These are phyloP conservation scores for Mellivora capensis DNA, from an alignment of 2,113 vertebrate species.

Conservation along the genomic window DNA sequence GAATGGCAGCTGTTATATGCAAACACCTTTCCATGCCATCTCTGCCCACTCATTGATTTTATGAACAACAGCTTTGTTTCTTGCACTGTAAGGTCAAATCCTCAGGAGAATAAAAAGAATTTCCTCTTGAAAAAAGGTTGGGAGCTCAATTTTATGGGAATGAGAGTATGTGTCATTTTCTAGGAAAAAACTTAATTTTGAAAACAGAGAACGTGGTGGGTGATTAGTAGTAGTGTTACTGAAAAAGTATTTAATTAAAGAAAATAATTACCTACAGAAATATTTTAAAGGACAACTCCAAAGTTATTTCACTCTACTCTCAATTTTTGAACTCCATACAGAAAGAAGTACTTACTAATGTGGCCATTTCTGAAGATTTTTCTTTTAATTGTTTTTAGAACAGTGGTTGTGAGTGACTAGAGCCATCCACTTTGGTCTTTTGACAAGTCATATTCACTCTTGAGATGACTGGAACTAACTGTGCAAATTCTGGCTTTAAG, in stretches of 20 bases:
- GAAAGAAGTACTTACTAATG: neutral
- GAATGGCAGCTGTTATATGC: neutral
- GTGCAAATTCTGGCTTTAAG: neutral
- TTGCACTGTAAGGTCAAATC: neutral
- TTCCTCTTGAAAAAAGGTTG: neutral
- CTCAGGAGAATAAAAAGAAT: neutral
- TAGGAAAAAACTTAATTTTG: neutral
- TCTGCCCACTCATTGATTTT: neutral
- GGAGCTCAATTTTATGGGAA: neutral
- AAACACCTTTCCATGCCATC: neutral
- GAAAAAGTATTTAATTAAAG: neutral
- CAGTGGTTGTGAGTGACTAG: neutral
- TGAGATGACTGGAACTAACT: neutral
- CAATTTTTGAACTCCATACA: neutral
- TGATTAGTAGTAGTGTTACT: neutral
- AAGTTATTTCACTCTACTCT: neutral
- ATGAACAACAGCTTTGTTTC: neutral
- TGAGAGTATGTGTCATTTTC: neutral
- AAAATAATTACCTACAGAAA: neutral
- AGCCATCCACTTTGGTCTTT: neutral
- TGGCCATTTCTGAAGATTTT: neutral
- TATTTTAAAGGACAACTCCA: neutral
- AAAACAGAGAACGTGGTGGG: neutral
- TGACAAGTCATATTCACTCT: neutral
- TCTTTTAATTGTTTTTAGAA: neutral